These are phyloP conservation scores for Thelaira solivaga DNA, from an alignment of 2,888 invertebrate genomes.

Conservation along the genomic window DNA sequence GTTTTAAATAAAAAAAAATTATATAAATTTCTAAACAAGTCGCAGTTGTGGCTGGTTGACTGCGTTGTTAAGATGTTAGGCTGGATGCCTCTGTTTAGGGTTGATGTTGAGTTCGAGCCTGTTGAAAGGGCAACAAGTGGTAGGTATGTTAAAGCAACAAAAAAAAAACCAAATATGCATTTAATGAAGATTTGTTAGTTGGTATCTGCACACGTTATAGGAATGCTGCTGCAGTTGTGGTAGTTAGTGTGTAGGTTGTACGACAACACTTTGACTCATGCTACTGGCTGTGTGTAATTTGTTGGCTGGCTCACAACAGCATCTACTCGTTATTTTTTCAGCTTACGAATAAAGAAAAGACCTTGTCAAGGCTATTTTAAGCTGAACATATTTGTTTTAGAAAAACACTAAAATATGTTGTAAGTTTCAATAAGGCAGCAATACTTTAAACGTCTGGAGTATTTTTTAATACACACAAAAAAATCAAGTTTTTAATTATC, in stretches of 20 bases:
- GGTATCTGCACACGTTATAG: too few relatives aligned
- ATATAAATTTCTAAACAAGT: slow-evolving; percentile 43
- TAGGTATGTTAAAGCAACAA: too few relatives aligned
- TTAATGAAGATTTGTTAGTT: slow-evolving; percentile 61
- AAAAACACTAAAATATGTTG: not conserved
- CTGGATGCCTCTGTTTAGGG: slow-evolving; percentile 19
- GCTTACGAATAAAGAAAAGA: slow-evolving; percentile 50
- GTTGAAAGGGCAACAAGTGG: too few relatives aligned
- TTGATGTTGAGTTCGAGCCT: too few relatives aligned
- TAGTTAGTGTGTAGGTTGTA: slow-evolving; percentile 29
- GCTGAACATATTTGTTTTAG: not conserved
- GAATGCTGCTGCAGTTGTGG: slow-evolving; percentile 6
- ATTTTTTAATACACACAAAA: not conserved
- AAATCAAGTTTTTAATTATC: not conserved
- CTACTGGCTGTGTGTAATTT: slow-evolving; percentile 9
- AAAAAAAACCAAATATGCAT: too few relatives aligned
- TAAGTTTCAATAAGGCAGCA: not conserved
- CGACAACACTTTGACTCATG: slow-evolving; percentile 40
- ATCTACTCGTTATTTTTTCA: not conserved
- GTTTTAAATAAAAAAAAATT: slow-evolving; percentile 15
- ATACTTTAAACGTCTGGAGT: not conserved
- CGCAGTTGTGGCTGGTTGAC: slow-evolving; percentile 27
- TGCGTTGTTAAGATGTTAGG: slow-evolving; percentile 4
- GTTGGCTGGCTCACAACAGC: not conserved
- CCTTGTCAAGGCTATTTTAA: slow-evolving; percentile 61